Percentiles rank a stretch among this genome's conserved stretches.
These are phyloP conservation scores for Pectinophora gossypiella DNA, from an alignment of 1,140 invertebrate species.

Conservation along the genomic window DNA sequence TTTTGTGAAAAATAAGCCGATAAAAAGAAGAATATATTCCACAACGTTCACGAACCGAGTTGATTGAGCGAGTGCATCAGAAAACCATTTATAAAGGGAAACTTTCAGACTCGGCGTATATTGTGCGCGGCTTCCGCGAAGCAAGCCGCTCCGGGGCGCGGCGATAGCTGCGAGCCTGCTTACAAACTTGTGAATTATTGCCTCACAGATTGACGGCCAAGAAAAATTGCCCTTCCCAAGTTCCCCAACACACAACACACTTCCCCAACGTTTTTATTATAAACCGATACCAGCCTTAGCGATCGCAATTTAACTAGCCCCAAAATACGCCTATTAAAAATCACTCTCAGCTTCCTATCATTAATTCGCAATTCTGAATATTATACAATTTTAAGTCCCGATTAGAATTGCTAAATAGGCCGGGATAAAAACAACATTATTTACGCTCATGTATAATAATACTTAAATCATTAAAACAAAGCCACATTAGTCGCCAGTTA, in stretches of 20 bases:
- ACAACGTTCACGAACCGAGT: background rate
- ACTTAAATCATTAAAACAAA: background rate
- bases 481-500: conserved; percentile 3
- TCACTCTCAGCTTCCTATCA: background rate
- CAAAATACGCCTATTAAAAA: background rate
- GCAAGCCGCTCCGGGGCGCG: background rate
- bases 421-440: background rate
- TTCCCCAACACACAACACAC: background rate
- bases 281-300: background rate
- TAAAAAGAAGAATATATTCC: background rate
- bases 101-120: background rate
- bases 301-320: background rate
- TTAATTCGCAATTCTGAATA: background rate
- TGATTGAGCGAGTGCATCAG: conserved; percentile 3
- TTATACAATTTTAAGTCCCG: background rate
- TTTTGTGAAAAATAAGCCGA: background rate
- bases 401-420: conserved; percentile 3
- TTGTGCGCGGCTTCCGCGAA: background rate
- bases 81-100: conserved; percentile 5
- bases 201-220: conserved; percentile 45
- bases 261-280: background rate
- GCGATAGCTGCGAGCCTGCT: conserved; percentile 25
- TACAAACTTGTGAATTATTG: conserved; percentile 51
- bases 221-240: conserved; percentile 43
- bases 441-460: background rate